phyloP scores from a whole-genome alignment of 2,888 invertebrate species.

The Papilio protenor region DNA sequence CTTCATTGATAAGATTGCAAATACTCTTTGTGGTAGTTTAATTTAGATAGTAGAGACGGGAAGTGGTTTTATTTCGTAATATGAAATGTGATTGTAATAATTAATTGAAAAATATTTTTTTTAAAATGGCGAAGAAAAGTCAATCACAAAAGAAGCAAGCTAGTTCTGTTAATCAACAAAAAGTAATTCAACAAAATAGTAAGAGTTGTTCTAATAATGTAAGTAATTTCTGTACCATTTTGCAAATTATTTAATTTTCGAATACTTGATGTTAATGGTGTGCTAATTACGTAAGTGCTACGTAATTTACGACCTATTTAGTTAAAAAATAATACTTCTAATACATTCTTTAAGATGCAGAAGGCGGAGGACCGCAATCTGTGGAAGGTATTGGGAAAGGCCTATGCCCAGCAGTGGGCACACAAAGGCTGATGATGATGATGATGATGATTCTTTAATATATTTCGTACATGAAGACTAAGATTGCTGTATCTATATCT shows the following conservation, averaged over 20 bases:
- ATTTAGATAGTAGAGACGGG: background rate
- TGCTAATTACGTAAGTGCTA: too few relatives aligned
- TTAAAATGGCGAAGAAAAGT: conserved; percentile 32
- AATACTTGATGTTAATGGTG: too few relatives aligned
- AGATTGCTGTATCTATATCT: background rate
- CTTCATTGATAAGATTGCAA: conserved; percentile 31
- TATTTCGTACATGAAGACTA: background rate
- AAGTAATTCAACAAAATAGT: background rate
- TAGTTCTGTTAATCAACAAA: background rate
- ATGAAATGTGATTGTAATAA: conserved; percentile 2
- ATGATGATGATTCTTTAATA: too few relatives aligned
- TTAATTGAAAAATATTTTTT: background rate
- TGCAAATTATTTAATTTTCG: too few relatives aligned
- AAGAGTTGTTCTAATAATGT: conserved; percentile 20
- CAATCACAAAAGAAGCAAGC: conserved; percentile 18
- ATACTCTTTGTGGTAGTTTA: background rate
- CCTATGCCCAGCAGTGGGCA: too few relatives aligned
- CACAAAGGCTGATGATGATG: too few relatives aligned
- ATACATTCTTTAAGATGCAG: too few relatives aligned
- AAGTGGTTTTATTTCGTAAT: background rate
- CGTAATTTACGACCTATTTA: too few relatives aligned
- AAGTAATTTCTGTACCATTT: background rate
- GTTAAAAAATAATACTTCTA: too few relatives aligned
- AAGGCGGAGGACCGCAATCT: too few relatives aligned
- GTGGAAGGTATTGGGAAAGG: too few relatives aligned